These are phyloP conservation scores for Holcopasites calliopsidis DNA, from an alignment of 1,140 invertebrate species.

Conservation along the genomic window DNA sequence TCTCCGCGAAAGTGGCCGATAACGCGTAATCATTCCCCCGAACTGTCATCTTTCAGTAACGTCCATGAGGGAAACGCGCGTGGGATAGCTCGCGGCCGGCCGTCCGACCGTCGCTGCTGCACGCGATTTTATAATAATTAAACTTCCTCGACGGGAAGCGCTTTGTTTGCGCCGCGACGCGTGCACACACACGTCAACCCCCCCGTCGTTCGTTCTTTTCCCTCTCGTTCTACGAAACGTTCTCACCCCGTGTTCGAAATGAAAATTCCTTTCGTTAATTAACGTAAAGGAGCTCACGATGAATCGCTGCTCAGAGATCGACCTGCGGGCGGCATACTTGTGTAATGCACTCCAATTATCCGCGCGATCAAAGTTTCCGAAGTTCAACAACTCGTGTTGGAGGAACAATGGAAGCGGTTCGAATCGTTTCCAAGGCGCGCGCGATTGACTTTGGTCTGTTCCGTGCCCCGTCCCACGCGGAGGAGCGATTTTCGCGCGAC, in stretches of 20 bases:
- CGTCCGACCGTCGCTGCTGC: conserved; percentile 1
- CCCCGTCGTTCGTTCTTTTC: neutral
- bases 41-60: neutral
- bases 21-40: conserved; percentile 13
- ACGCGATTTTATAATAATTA: conserved; percentile 62
- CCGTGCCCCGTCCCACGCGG: neutral
- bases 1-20: conserved; percentile 4
- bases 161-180: conserved; percentile 30
- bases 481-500: neutral
- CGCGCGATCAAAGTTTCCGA: too few relatives aligned
- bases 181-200: neutral
- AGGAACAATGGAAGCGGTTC: too few relatives aligned
- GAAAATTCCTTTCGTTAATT: neutral
- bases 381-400: too few relatives aligned
- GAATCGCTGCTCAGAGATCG: neutral
- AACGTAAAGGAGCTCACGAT: neutral
- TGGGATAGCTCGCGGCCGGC: conserved; percentile 31
- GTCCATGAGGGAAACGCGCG: neutral
- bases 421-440: neutral
- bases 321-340: neutral
- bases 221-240: neutral
- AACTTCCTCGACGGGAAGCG: conserved; percentile 45
- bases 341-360: too few relatives aligned
- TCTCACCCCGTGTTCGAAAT: neutral
- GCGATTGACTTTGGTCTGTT: neutral